Percentiles rank a stretch among this genome's conserved stretches.
These are phyloP conservation scores for Dissostichus mawsoni DNA, from an alignment of 2,113 vertebrate species.

Conservation along the genomic window DNA sequence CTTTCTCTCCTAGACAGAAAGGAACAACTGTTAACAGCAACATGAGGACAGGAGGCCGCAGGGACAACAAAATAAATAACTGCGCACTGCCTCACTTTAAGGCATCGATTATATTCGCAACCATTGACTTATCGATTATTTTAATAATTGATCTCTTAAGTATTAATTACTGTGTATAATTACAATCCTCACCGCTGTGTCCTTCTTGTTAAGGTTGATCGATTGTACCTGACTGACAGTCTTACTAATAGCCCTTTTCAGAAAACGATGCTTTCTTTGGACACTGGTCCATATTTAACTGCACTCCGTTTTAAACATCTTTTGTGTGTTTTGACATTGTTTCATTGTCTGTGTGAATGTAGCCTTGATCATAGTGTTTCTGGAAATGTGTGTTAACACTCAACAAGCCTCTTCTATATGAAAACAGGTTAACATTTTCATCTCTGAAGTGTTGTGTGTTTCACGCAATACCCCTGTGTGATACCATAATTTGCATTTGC, in stretches of 20 bases:
- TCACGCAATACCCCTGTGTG: neutral
- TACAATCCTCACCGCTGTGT: neutral
- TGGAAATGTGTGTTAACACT: neutral
- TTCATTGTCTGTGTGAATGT: neutral
- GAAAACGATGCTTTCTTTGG: neutral
- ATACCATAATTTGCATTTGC: neutral
- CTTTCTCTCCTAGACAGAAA: neutral
- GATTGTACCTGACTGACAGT: neutral
- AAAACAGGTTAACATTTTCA: neutral
- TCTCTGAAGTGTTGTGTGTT: neutral
- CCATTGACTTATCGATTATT: neutral
- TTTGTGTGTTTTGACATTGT: neutral
- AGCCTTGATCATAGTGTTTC: neutral
- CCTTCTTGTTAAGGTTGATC: neutral
- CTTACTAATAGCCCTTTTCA: neutral
- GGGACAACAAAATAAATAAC: neutral
- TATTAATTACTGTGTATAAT: constrained; percentile 1
- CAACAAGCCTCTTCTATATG: neutral
- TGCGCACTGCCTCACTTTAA: neutral
- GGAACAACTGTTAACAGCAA: neutral
- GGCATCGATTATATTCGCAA: neutral
- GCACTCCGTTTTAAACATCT: neutral
- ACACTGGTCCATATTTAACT: neutral
- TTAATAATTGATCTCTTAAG: constrained; percentile 8
- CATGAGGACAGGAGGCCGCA: neutral